phyloP scores from a whole-genome alignment of 2,113 vertebrate species.

The Vanacampus margaritifer region DNA sequence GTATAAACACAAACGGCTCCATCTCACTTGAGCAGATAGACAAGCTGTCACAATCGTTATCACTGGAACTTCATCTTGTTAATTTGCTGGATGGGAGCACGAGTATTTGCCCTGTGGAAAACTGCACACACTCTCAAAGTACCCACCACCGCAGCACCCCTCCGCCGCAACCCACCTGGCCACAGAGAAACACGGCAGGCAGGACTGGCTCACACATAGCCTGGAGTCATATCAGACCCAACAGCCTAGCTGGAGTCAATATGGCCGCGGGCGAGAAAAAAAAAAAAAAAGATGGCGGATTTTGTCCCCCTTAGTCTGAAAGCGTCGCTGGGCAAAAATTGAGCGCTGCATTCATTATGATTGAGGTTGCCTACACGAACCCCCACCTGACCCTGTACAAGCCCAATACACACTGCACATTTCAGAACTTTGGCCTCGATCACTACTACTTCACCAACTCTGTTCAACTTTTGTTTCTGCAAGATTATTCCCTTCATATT shows the following conservation, averaged over 20 bases:
- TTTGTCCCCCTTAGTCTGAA: slow-evolving; percentile 48
- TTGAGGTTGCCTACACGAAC: background rate
- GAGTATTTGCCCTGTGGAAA: slow-evolving; percentile 68
- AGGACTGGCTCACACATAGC: slow-evolving; percentile 61
- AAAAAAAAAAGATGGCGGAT: slow-evolving; percentile 43
- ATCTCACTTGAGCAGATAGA: slow-evolving; percentile 51
- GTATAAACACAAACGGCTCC: slow-evolving; percentile 23
- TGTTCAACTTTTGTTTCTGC: background rate
- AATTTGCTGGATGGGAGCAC: slow-evolving; percentile 61
- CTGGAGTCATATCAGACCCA: slow-evolving; percentile 68
- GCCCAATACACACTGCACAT: slow-evolving; percentile 21
- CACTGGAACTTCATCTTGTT: slow-evolving; percentile 60
- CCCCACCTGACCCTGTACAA: background rate
- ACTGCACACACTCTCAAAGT: slow-evolving; percentile 50
- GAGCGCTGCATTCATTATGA: slow-evolving; percentile 42
- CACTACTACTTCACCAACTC: slow-evolving; percentile 13
- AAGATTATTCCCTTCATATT: slow-evolving; percentile 2
- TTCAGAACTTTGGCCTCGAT: slow-evolving; percentile 28
- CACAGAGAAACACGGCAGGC: slow-evolving; percentile 34
- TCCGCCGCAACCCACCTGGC: slow-evolving; percentile 9
- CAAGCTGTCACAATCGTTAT: slow-evolving; percentile 64
- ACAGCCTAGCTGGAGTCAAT: slow-evolving; percentile 69
- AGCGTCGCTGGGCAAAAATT: slow-evolving; percentile 18
- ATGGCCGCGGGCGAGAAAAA: slow-evolving; percentile 57
- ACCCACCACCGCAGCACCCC: background rate